phyloP scores from a whole-genome alignment of 1,140 invertebrate species.

The Cyclina sinensis region DNA sequence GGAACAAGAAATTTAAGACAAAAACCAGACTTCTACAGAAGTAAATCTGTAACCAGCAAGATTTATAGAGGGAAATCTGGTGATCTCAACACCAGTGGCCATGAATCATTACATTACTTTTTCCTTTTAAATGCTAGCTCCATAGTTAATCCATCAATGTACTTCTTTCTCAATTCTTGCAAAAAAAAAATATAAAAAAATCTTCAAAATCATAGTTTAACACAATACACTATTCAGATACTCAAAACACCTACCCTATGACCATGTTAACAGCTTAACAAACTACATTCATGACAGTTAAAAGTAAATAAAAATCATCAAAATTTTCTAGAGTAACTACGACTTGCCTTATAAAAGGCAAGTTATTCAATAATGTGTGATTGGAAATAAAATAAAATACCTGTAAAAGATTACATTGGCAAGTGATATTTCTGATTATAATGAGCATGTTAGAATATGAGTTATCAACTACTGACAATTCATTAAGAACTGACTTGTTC shows the following conservation, averaged over 20 bases:
- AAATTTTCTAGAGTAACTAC: background rate
- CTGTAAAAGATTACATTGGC: background rate
- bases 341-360: background rate
- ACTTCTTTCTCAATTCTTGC: too few species aligned
- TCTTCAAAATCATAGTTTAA: too few species aligned
- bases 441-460: slow-evolving; percentile 11
- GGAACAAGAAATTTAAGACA: too few species aligned
- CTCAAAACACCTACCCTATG: background rate
- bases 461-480: background rate
- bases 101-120: too few species aligned
- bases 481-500: background rate
- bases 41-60: too few species aligned
- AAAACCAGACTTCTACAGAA: too few species aligned
- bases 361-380: background rate
- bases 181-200: too few species aligned
- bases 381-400: background rate
- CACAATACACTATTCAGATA: too few species aligned
- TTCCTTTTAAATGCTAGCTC: too few species aligned
- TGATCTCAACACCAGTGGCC: too few species aligned
- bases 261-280: background rate
- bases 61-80: too few species aligned
- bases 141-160: too few species aligned
- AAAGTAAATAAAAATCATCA: background rate
- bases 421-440: background rate
- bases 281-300: background rate